Conservation (phyloP, 1,140 invertebrate species). For the Oppia nitens region DNA sequence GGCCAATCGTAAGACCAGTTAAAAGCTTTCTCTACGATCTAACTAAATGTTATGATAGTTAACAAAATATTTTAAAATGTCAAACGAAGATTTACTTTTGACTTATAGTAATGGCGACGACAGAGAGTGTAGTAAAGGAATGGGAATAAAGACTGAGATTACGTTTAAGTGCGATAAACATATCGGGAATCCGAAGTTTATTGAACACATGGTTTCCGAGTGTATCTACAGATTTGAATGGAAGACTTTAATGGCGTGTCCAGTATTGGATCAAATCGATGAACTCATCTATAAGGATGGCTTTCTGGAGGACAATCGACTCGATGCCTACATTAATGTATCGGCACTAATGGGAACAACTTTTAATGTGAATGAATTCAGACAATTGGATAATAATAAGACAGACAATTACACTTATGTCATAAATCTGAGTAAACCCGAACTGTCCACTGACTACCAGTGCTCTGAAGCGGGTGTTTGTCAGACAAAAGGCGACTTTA, state of each 20-base stretch:
- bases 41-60: too few species aligned
- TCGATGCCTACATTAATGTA: too few species aligned
- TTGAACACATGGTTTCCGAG: too few species aligned
- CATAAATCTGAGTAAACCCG: constrained; percentile 14
- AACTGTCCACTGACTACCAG: not conserved
- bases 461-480: constrained; percentile 20
- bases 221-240: too few species aligned
- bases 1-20: too few species aligned
- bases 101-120: constrained; percentile 12
- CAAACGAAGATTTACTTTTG: constrained; percentile 14
- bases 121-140: not conserved
- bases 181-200: constrained; percentile 7
- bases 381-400: not conserved
- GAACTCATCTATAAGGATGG: not conserved
- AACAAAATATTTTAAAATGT: too few species aligned
- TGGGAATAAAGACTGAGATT: not conserved
- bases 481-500: constrained; percentile 19
- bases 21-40: too few species aligned
- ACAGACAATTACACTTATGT: constrained; percentile 19
- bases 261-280: not conserved
- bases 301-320: too few species aligned
- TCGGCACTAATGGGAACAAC: too few species aligned
- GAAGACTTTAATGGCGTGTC: too few species aligned
- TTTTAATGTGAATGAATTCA: constrained; percentile 1
- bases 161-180: constrained; percentile 11